Base-by-base conservation (phyloP, 1,140 invertebrate species). In the Sycobia sp. region DNA sequence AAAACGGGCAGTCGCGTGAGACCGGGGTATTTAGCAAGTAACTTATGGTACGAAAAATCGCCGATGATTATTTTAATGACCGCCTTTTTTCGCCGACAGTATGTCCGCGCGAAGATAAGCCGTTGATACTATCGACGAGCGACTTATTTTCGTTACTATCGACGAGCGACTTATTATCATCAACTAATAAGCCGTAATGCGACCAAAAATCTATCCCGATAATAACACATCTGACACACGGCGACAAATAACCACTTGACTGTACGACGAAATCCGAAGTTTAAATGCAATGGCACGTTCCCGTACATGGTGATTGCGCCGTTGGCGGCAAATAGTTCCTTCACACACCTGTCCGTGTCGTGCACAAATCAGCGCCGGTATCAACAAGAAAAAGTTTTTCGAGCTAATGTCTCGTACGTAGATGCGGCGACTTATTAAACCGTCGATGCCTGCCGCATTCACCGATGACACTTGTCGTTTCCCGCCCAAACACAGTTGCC, bases 151-250 rank as follows among this genome's bases (percentile, higher is more conserved):
- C n/a, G n/a, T n/a, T n/a, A n/a, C n/a, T n/a, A n/a, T n/a, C n/a
- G n/a, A n/a, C n/a, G n/a, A n/a, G n/a, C n/a, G n/a, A n/a, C n/a
- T n/a, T n/a, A n/a, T n/a, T 34, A n/a, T 74, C 10, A 66, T 79
- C 74, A 0, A 77, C 68, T 4, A 75, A 18, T 22, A 81, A 47
- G 7, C 69, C 59, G 58, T 69, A 73, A 61, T 74, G 43, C 0
- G 46, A 16, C 16, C 81, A 54, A 50, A 80, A 76, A 34, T 68
- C 59, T 11, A 58, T 39, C 0, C 64, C 67, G 13, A 68, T 54
- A 1, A 68, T 66, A 1, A 59, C 54, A 5, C 22, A 53, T 23
- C 39, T 57, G 9, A 67, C 62, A 14, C 65, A 53, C 66, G 25
- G 49, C 41, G 7, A 54, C 53, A 41, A 60, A 67, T 32, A 14